Evolutionary conservation across 2,797 vertebrate species (phyloP), one percentile per base, ranked within the genome.

Genomic region (Hippopotamyrus pictus): DNA sequence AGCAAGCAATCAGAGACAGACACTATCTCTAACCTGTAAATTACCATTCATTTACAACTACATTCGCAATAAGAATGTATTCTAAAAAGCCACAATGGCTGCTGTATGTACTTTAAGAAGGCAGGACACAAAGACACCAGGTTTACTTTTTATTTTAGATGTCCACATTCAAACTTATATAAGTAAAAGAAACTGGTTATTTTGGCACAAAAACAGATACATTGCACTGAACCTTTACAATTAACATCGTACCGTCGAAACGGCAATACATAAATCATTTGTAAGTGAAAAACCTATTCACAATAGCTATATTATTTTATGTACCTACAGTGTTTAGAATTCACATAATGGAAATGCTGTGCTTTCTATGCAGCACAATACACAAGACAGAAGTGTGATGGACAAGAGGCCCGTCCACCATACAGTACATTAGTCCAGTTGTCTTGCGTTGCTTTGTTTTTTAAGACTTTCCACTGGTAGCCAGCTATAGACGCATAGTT

Each of bases 401-500:
- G 33, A 5, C 53, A 11, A 90, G 44, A 88, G 46, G 22, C 46
- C 22, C 37, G 14, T 69, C 87, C 76, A 9, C 69, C 84, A 54
- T 86, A 88, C 89, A 88, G 89, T 50, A 88, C 88, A 17, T 65
- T 51, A 82, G 37, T 22, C 82, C 33, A 48, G 14, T 62, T 86
- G 37, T 51, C 54, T 86, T n/a, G 25, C 44, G 12, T 79, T 88
- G 50, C 25, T 86, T 53, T 51, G 50, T 65, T 82, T 37, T 73
- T 37, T 3, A 76, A 79, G 50, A 86, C n/a, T 12, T 88, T 84
- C 44, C 51, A 65, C 54, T 54, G 88, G 59, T 59, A 79, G 46
- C 87, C 50, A 59, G 89, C 62, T 90, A 46, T 19, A 79, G 59
- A 90, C 83, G 83, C 90, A 89, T 85, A 87, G 51, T 76, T 59